Evolutionary conservation across 2,113 vertebrate genomes (phyloP).

Genomic region (Thamnophis sirtalis): DNA sequence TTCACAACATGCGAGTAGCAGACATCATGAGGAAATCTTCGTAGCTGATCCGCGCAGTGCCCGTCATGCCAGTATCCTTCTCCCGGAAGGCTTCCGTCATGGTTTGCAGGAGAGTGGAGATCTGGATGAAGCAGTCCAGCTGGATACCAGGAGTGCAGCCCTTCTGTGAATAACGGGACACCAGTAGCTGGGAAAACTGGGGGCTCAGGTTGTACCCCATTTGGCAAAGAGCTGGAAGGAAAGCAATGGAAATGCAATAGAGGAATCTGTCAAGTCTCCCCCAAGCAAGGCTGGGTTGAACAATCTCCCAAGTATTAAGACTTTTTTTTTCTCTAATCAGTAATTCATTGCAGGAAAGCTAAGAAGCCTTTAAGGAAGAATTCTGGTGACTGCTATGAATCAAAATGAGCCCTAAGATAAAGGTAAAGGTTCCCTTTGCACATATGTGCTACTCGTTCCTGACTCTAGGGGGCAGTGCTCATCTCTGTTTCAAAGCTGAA

Average conservation of each 20-base stretch:
- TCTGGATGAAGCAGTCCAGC: slow-evolving; percentile 92
- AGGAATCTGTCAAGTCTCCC: not conserved
- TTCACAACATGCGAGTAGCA: slow-evolving; percentile 82
- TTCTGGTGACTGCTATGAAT: not conserved
- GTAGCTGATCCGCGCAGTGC: slow-evolving; percentile 81
- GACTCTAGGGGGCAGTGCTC: too few relatives aligned
- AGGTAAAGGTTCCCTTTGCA: too few relatives aligned
- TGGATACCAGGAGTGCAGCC: slow-evolving; percentile 75
- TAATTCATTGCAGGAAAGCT: not conserved
- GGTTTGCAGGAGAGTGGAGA: slow-evolving; percentile 90
- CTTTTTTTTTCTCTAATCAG: not conserved
- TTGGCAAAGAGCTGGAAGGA: slow-evolving; percentile 80
- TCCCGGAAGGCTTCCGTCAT: slow-evolving; percentile 87
- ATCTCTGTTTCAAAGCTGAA: too few relatives aligned
- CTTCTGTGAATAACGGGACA: slow-evolving; percentile 65
- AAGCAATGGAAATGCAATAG: not conserved
- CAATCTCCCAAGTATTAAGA: not conserved
- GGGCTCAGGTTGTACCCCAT: slow-evolving; percentile 96
- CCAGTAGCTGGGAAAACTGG: slow-evolving; percentile 85
- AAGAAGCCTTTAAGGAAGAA: not conserved
- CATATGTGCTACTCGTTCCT: too few relatives aligned
- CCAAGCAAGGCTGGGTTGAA: not conserved
- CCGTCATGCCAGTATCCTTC: slow-evolving; percentile 79
- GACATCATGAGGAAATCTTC: slow-evolving; percentile 90
- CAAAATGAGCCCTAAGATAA: not conserved